Percentiles rank a stretch among this genome's conserved stretches.
phyloP scores from a whole-genome alignment of 2,888 invertebrate genomes.

The Athalia rosae region DNA sequence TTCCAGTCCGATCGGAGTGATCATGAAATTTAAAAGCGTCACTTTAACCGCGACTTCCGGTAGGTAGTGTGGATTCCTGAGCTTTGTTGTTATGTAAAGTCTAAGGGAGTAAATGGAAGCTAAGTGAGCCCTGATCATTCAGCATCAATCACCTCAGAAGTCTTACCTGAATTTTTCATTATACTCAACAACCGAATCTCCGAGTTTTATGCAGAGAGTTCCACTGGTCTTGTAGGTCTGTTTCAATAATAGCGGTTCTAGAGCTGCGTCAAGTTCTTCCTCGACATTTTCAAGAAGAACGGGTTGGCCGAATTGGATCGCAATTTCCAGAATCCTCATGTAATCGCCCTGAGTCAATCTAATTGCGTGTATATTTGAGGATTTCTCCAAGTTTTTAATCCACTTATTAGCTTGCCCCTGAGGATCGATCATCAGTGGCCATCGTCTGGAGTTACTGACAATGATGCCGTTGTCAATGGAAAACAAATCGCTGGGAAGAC shows the following conservation, averaged over 20 bases:
- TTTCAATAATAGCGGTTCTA: constrained; percentile 91
- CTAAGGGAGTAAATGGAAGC: constrained; percentile 71
- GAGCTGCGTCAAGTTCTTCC: constrained; percentile 93
- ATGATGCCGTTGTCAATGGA: constrained; percentile 95
- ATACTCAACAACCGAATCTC: constrained; percentile 94
- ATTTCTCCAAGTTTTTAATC: constrained; percentile 95
- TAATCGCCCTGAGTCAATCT: constrained; percentile 89
- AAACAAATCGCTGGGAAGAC: constrained; percentile 91
- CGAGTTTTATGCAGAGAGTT: constrained; percentile 89
- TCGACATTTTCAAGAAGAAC: constrained; percentile 93
- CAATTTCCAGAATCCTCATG: constrained; percentile 88
- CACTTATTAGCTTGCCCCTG: constrained; percentile 96
- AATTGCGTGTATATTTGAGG: constrained; percentile 85
- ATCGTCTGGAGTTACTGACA: constrained; percentile 90
- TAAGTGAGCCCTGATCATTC: constrained; percentile 9
- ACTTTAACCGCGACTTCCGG: constrained; percentile 96
- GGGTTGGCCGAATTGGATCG: constrained; percentile 90
- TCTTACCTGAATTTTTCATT: constrained; percentile 85
- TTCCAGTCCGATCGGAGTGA: constrained; percentile 90
- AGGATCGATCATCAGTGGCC: constrained; percentile 97
- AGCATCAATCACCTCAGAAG: constrained; percentile 11
- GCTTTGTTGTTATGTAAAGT: constrained; percentile 94
- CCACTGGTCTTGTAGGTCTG: constrained; percentile 94
- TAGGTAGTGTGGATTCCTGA: constrained; percentile 94
- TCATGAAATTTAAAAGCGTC: constrained; percentile 95